Evolutionary conservation across 2,113 vertebrate species (phyloP).

Genomic region (Atlantisia rogersi): DNA sequence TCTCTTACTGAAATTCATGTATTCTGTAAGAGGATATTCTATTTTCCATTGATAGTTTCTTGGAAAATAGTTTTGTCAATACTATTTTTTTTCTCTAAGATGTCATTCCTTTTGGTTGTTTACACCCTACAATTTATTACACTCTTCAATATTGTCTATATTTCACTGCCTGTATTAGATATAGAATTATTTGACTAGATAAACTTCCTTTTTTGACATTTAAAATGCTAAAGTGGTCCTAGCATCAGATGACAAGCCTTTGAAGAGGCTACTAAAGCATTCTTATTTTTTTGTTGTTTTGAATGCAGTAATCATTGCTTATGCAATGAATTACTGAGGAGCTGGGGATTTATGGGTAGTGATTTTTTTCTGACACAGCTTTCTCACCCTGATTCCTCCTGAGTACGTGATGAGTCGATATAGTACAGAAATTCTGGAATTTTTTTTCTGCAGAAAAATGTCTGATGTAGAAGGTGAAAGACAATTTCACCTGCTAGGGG

Average conservation of each 20-base stretch:
- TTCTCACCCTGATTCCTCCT: background rate
- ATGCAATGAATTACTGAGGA: background rate
- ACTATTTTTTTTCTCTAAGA: background rate
- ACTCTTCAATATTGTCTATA: conserved; percentile 86
- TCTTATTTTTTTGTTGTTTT: background rate
- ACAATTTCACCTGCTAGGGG: background rate
- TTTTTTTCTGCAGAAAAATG: background rate
- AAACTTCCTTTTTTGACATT: background rate
- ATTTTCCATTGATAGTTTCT: too few species aligned
- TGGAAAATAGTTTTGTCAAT: background rate
- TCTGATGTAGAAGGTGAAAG: background rate
- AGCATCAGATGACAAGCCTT: background rate
- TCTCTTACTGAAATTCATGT: background rate
- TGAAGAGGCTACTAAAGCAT: background rate
- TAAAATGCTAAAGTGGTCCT: background rate
- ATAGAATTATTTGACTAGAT: conserved; percentile 90
- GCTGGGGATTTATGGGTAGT: background rate
- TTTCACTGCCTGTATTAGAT: conserved; percentile 84
- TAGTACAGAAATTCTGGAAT: background rate
- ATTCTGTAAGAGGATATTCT: background rate
- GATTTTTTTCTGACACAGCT: background rate
- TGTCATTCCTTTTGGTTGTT: conserved; percentile 77
- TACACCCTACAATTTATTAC: conserved; percentile 90
- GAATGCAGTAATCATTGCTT: background rate
- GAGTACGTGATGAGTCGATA: background rate